Percentiles rank a stretch among this genome's conserved stretches.
These are phyloP conservation scores for Oscheius sp. DNA, from an alignment of 1,140 invertebrate species.

Conservation along the genomic window DNA sequence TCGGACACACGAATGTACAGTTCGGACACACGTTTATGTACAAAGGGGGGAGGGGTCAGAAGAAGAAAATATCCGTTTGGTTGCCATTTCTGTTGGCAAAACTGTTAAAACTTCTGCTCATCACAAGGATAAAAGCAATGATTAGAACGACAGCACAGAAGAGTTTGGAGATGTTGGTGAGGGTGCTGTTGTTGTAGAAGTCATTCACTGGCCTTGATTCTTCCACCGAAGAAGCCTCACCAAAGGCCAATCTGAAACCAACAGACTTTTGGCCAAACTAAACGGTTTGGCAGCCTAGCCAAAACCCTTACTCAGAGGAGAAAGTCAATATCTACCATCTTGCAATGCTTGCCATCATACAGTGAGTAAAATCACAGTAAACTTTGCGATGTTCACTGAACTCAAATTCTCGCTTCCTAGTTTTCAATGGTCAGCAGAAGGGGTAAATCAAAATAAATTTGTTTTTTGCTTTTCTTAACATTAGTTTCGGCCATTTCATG, in stretches of 20 bases:
- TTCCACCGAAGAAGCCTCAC: constrained; percentile 11
- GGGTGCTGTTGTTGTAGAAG: constrained; percentile 35
- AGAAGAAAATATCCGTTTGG: not conserved
- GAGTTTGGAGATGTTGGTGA: constrained; percentile 33
- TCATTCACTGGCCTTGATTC: constrained; percentile 19
- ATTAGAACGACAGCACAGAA: constrained; percentile 36
- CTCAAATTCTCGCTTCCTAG: no score
- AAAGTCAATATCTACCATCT: not conserved
- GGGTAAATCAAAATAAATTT: no score
- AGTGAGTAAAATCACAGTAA: no score
- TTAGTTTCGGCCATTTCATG: no score
- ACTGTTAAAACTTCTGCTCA: constrained; percentile 27
- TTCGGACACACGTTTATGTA: not conserved
- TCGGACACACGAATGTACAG: no score
- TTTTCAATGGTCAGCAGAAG: no score
- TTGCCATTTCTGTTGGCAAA: not conserved
- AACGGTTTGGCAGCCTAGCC: not conserved
- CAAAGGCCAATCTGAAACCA: constrained; percentile 37
- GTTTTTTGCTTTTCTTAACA: no score
- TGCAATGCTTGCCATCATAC: no score
- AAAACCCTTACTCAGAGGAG: not conserved
- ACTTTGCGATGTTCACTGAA: no score
- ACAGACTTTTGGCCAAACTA: not conserved
- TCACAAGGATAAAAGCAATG: constrained; percentile 34
- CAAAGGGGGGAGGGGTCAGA: not conserved